Conservation (phyloP, 2,113 vertebrate genomes). For the Tautogolabrus adspersus region DNA sequence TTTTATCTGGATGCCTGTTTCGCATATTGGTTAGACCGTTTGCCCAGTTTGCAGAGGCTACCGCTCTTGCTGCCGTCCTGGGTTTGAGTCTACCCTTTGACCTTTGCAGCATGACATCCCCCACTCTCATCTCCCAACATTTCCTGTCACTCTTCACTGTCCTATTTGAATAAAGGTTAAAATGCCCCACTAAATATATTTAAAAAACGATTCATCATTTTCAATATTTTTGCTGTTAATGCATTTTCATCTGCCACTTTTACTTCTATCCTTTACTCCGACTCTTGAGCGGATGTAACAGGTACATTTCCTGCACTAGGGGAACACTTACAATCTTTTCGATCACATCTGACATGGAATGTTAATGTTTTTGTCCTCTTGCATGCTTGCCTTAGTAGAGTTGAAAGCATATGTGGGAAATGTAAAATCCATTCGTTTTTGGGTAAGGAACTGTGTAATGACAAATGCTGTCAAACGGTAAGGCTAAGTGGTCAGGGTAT, state of each 20-base stretch:
- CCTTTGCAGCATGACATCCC: too few relatives aligned
- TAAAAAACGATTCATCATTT: too few relatives aligned
- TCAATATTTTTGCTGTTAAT: too few relatives aligned
- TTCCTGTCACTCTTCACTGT: too few relatives aligned
- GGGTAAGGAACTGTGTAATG: conserved; percentile 54
- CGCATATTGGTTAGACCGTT: too few relatives aligned
- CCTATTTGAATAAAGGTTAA: too few relatives aligned
- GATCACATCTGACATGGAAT: conserved; percentile 7
- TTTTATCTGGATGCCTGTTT: too few relatives aligned
- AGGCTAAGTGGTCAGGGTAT: conserved; percentile 66
- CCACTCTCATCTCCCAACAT: too few relatives aligned
- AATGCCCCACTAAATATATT: too few relatives aligned
- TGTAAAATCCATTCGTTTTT: conserved; percentile 36
- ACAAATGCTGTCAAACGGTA: conserved; percentile 66
- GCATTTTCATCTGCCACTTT: not conserved
- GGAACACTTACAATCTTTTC: not conserved
- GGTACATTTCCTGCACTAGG: not conserved
- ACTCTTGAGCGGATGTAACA: not conserved
- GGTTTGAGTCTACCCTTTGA: too few relatives aligned
- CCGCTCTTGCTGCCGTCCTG: too few relatives aligned
- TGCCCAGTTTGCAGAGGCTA: too few relatives aligned
- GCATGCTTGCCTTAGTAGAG: not conserved
- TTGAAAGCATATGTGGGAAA: conserved; percentile 28
- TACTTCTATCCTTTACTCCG: not conserved
- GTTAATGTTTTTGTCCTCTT: conserved; percentile 25